Evolutionary conservation across 2,797 vertebrate species (phyloP), one percentile per base, ranked within the genome.

Genomic region (Heteromormyrus szaboi): DNA sequence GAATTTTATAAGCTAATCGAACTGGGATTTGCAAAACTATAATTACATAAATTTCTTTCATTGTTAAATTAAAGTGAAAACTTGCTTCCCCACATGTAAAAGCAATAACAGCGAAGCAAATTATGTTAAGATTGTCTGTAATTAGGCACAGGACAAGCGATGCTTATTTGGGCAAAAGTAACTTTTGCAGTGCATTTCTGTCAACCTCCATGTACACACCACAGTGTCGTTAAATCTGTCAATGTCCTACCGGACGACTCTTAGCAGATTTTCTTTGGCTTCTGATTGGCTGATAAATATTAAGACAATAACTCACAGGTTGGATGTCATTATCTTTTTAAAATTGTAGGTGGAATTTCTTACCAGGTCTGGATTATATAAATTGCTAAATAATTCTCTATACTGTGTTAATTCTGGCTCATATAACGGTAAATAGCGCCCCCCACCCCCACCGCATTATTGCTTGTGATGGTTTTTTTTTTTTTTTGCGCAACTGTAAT

Each of bases 401-500:
- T 59, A 56, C 17, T n/a, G 9, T 54, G 81, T 84, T 86, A 59
- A 37, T 86, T 88, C 54, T 85, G 76, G 53, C 41, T 59, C 19
- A 33, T 50, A 46, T 65, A 44, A 62, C 3, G 53, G 19, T 51
- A 19, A 56, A 79, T 41, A n/a, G 76, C 17, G 11, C 76, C 76
- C 25, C 29, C 4, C 25, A 8, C 85, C 6, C 25, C 37, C 37
- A 19, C 17, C 3, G 22, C 11, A 33, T 25, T 65, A 65, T 65
- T 53, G 12, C n/a, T 33, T 4, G 29, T 72, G 29, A 7, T 72
- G 68, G 7, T 65, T 48, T 79, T 59, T 25, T 48, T 84, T 33
- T 33, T 51, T 85, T 33, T 37, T 37, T 50, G 53, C 25, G 65
- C 53, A 87, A 86, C 88, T 89, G 65, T 90, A 91, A 89, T 90